Conservation (phyloP, 1,140 invertebrate genomes). For the Forficula auricularia region DNA sequence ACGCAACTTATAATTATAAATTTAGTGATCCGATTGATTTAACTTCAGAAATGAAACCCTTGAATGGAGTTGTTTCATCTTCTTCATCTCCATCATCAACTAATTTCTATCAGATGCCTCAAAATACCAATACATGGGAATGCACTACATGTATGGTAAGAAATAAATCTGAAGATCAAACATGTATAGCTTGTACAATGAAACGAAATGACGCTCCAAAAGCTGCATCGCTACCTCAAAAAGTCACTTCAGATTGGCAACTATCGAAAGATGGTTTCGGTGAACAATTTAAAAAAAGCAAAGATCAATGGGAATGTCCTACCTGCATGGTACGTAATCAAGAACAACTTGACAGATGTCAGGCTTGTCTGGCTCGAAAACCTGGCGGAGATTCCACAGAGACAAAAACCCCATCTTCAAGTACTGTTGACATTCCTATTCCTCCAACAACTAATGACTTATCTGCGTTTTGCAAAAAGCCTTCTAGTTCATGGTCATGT, state of each 20-base stretch:
- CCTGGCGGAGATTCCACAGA: constrained; percentile 27
- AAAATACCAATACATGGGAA: constrained; percentile 27
- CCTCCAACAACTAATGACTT: too few relatives aligned
- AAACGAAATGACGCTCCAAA: constrained; percentile 15
- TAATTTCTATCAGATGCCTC: too few relatives aligned
- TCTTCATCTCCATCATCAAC: too few relatives aligned
- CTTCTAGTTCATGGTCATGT: constrained; percentile 36
- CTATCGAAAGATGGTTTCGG: constrained; percentile 24
- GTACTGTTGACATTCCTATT: too few relatives aligned
- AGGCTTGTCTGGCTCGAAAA: constrained; percentile 42
- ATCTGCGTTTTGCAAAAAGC: too few relatives aligned
- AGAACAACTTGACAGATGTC: constrained; percentile 33
- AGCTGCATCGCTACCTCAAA: constrained; percentile 4
- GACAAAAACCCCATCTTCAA: too few relatives aligned
- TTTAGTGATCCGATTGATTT: too few relatives aligned
- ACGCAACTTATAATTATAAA: too few relatives aligned
- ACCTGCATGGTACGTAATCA: constrained; percentile 47
- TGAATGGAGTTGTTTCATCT: too few relatives aligned
- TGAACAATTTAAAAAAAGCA: constrained; percentile 32
- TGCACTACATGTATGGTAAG: constrained; percentile 29
- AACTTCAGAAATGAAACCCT: too few relatives aligned
- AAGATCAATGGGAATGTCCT: constrained; percentile 42
- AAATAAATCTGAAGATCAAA: constrained; percentile 19
- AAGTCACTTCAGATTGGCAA: neutral
- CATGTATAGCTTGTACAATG: constrained; percentile 22